phyloP scores from a whole-genome alignment of 2,797 vertebrate species.

The Acrossocheilus wenchowensis region DNA sequence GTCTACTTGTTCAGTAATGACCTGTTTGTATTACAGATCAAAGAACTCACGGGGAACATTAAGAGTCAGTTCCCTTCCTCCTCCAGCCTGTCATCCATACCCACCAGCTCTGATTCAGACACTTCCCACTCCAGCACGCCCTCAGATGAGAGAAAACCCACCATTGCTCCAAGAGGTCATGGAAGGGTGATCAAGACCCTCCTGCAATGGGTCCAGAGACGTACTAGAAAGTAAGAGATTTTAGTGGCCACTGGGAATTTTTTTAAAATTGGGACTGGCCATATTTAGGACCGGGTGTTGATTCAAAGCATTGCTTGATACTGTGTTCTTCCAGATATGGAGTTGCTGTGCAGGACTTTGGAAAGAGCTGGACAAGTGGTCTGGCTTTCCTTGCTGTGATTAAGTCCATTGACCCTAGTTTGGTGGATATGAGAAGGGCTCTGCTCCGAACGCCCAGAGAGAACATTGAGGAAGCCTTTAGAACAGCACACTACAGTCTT shows the following conservation, averaged over 20 bases:
- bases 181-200: slow-evolving; percentile 91
- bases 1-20: not conserved
- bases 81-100: slow-evolving; percentile 90
- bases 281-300: not conserved
- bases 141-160: slow-evolving; percentile 77
- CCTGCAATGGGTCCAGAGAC: slow-evolving; percentile 93
- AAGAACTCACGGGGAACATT: slow-evolving; percentile 96
- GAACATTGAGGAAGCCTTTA: slow-evolving; percentile 94
- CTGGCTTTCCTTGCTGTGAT: slow-evolving; percentile 94
- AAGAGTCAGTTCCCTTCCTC: slow-evolving; percentile 89
- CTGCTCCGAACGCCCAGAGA: slow-evolving; percentile 84
- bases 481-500: slow-evolving; percentile 87
- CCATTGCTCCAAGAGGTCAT: slow-evolving; percentile 84
- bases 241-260: not conserved
- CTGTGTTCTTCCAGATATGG: slow-evolving; percentile 81
- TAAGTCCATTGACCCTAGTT: slow-evolving; percentile 91
- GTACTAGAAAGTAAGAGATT: slow-evolving; percentile 89
- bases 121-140: slow-evolving; percentile 84
- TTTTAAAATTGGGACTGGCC: not conserved
- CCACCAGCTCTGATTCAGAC: slow-evolving; percentile 90
- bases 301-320: not conserved
- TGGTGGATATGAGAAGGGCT: slow-evolving; percentile 93
- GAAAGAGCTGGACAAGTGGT: slow-evolving; percentile 94
- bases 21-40: slow-evolving; percentile 81
- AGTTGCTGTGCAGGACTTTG: slow-evolving; percentile 93